These are phyloP conservation scores for Temnothorax ravouxi DNA, from an alignment of 2,888 invertebrate genomes.

Conservation along the genomic window DNA sequence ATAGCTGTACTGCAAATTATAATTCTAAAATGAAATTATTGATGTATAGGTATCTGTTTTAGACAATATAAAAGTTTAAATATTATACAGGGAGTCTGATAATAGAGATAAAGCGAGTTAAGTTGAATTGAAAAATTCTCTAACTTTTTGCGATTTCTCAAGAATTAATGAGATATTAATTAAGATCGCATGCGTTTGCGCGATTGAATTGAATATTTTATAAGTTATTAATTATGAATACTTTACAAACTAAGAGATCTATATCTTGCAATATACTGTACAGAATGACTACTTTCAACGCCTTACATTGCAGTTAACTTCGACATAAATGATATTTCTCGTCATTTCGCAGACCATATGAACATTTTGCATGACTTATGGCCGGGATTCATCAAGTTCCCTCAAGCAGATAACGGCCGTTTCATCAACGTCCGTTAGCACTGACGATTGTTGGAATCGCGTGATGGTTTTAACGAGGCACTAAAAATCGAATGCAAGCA, in stretches of 20 bases:
- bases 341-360: not conserved
- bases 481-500: slow-evolving; percentile 19
- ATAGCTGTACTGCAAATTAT: not conserved
- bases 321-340: slow-evolving; percentile 26
- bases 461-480: slow-evolving; percentile 22
- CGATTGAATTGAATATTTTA: not conserved
- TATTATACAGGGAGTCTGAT: not conserved
- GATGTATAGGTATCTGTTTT: not conserved
- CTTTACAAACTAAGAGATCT: not conserved
- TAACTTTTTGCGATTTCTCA: not conserved
- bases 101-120: not conserved
- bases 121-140: not conserved
- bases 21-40: slow-evolving; percentile 4
- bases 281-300: not conserved
- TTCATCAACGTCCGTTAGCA: slow-evolving; percentile 35
- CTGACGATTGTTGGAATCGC: slow-evolving; percentile 32
- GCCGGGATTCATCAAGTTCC: slow-evolving; percentile 19
- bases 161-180: not conserved
- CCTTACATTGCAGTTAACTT: slow-evolving; percentile 5
- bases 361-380: slow-evolving; percentile 21
- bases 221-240: not conserved
- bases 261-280: not conserved
- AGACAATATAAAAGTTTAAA: not conserved
- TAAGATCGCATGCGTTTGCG: not conserved
- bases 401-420: slow-evolving; percentile 37